Percentiles rank a stretch among this genome's conserved stretches.
Evolutionary conservation across 2,113 vertebrate species (phyloP).

Genomic region (Myotis brandtii): DNA sequence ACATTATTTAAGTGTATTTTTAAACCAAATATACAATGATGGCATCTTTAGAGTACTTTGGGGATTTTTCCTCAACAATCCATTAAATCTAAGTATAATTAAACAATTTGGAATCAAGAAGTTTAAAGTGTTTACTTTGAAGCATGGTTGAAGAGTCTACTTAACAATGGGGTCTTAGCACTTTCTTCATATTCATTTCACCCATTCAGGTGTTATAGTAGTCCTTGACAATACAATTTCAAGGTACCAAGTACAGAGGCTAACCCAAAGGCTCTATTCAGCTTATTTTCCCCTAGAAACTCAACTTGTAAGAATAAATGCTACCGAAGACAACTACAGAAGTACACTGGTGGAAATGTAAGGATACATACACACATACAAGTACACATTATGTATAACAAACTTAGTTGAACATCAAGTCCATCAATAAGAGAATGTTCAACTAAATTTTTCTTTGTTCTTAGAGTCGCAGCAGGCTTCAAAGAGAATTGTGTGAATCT

Average conservation of each 20-base stretch:
- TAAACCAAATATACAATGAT: neutral
- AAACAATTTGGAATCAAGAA: neutral
- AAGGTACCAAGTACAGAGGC: neutral
- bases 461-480: neutral
- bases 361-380: neutral
- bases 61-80: neutral
- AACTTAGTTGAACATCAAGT: neutral
- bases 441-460: slow-evolving; percentile 1
- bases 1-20: neutral
- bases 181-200: neutral
- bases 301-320: neutral
- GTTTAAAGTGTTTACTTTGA: neutral
- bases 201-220: neutral
- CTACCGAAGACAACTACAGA: neutral
- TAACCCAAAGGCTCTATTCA: neutral
- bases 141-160: neutral
- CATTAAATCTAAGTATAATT: neutral
- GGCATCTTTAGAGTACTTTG: neutral
- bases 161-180: neutral
- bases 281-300: slow-evolving; percentile 23
- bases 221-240: neutral
- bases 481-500: neutral
- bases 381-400: neutral
- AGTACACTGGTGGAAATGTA: neutral
- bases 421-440: neutral